Evolutionary conservation across 2,888 invertebrate genomes (phyloP), one percentile per base, ranked within the genome.

Genomic region (Megalurothrips usitatus): DNA sequence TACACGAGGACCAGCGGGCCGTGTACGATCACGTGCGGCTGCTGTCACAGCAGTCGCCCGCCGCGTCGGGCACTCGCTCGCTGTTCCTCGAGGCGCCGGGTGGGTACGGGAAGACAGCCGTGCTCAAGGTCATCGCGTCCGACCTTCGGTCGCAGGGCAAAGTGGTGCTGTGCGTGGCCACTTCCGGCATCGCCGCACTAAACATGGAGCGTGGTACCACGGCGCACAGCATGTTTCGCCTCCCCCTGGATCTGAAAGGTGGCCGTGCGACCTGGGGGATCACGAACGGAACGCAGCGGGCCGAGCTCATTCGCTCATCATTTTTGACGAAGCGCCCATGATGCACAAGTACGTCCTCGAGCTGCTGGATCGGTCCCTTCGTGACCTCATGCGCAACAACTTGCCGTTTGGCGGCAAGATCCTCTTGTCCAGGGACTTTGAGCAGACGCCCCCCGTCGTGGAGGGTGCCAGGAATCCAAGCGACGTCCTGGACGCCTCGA

Each of bases 51-150:
- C 34, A 43, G 34, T 6, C 34, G 34, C 34, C 34, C 34, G 34
- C 34, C 6, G 6, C 34, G 52, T 6, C 12, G 19, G 6, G 63
- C 2, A 1, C 19, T n/a, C 14, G 9, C 1, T 19, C n/a, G 9
- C 19, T 82, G 26, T 83, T 82, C 52, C 79, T 83, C 0, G 82
- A 82, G 63, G 83, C 82, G 0, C 82, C 83, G 2, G 83, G 83
- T 1, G 83, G 80, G 26, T 82, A 79, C 63, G 83, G 82, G 14
- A 83, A 83, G 52, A 83, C 80, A 10, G 52, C 79, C 23, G 58
- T 82, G 1, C 14, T 81, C 11, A 47, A 75, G 10, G 82, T 82
- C 3, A 82, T 82, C 19, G 47, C 79, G 23, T 79, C 80, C 1
- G 52, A 79, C 68, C 28, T 82, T 14, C 47, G 82, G 23, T 1